Evolutionary conservation across 2,797 vertebrate genomes (phyloP), one percentile per base, ranked within the genome.

Genomic region (Microctenopoma steveboyesi): DNA sequence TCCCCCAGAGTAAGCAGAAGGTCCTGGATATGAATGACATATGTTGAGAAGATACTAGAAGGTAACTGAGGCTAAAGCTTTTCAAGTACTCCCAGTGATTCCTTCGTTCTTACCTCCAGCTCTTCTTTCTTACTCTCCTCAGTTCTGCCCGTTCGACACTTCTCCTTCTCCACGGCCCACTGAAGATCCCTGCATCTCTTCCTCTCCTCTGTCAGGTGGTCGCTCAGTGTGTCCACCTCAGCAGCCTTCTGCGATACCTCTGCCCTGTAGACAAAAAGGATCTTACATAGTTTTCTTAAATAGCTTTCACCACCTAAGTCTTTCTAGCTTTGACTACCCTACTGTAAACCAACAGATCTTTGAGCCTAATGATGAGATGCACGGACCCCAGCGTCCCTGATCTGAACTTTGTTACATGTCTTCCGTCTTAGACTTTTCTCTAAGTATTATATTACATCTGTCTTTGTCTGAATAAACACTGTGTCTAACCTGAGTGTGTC

Each of bases 91-190:
- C 53, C 8, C 16, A 10, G 40, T 46, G 9, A 30, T 22, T 18
- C 60, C 13, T 48, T 3, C 13, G n/a, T 13, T 39, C 78, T 84
- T 88, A 98, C 98, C 95, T 99, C 97, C 35, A 98, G 85, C 51
- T 97, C 93, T 85, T 98, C 97, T 85, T 85, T 93, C 79, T 94
- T 93, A 45, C 85, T 92, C 69, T 96, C 95, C 71, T 95, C 92
- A 0, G 18, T 93, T 76, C 89, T 93, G 54, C 94, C 95, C 12
- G 87, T 80, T 74, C 89, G 94, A 80, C 95, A 93, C 74, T 86
- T 95, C 76, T 97, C 95, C 82, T 96, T 97, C 89, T 98, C 97
- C 83, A 96, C 64, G 22, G 92, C 83, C 96, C 96, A 98, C 64
- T 97, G 97, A 11, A 97, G 90, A 65, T 98, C 96, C 84, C 96